These are phyloP conservation scores for Opisthocomus hoazin DNA, from an alignment of 2,113 vertebrate species.

Conservation along the genomic window DNA sequence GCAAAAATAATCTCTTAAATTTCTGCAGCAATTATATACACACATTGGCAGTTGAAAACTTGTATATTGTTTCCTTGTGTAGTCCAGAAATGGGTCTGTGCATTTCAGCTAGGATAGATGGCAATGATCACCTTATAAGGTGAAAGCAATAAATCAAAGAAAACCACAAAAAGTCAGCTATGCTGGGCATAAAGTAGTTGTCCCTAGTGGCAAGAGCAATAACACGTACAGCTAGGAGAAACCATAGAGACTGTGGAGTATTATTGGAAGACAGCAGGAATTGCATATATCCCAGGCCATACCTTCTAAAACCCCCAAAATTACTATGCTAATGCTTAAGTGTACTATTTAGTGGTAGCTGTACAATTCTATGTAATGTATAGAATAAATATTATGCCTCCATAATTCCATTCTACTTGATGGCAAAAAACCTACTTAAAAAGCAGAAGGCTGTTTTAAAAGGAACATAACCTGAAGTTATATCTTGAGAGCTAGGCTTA, in stretches of 20 bases:
- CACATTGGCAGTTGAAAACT: neutral
- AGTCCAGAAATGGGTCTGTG: neutral
- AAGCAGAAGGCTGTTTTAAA: neutral
- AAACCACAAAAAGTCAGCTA: neutral
- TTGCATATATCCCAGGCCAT: neutral
- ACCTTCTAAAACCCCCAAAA: neutral
- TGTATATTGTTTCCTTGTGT: neutral
- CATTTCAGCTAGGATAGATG: neutral
- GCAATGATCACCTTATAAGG: neutral
- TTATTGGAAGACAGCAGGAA: neutral
- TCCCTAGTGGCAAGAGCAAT: neutral
- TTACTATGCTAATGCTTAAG: neutral
- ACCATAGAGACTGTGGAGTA: neutral
- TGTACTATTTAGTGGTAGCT: neutral
- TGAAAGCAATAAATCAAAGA: neutral
- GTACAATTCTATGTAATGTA: neutral
- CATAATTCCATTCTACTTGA: neutral
- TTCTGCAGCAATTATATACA: neutral
- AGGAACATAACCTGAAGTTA: neutral
- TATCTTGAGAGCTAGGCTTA: neutral
- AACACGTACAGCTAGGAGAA: neutral
- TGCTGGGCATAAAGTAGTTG: neutral
- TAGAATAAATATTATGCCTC: neutral
- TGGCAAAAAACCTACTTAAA: neutral
- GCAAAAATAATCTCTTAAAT: neutral